Evolutionary conservation across 1,140 invertebrate species (phyloP).

Genomic region (Arion vulgaris): DNA sequence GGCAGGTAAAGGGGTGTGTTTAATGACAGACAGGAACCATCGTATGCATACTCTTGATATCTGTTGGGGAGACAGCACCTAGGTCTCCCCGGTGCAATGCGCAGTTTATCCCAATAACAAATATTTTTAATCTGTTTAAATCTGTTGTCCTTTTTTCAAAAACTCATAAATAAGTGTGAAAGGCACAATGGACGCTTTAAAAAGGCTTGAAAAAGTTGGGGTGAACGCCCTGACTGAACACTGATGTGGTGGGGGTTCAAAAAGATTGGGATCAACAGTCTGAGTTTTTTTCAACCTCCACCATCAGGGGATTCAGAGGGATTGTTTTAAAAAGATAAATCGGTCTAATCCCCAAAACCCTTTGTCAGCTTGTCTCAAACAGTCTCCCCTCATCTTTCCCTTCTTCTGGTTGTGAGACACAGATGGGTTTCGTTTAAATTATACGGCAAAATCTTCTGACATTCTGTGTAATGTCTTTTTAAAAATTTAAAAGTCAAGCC

Average conservation of each 20-base stretch:
- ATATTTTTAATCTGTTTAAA: too few relatives aligned
- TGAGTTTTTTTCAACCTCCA: constrained; percentile 96
- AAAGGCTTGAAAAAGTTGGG: too few relatives aligned
- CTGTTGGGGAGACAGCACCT: too few relatives aligned
- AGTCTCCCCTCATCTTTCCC: constrained; percentile 99
- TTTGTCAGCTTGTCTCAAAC: constrained; percentile 98
- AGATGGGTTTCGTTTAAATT: constrained; percentile 96
- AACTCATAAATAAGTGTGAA: too few relatives aligned
- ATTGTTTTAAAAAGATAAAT: constrained; percentile 97
- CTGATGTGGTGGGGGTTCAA: constrained; percentile 99
- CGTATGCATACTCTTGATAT: too few relatives aligned
- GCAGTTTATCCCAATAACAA: too few relatives aligned
- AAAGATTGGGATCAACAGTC: constrained; percentile 97
- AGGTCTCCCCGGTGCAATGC: too few relatives aligned
- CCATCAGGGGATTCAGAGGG: constrained; percentile 98
- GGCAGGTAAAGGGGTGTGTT: too few relatives aligned
- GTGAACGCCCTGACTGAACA: constrained; percentile 97
- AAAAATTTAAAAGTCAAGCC: constrained; percentile 96
- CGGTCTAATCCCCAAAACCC: constrained; percentile 98
- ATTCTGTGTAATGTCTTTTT: constrained; percentile 99
- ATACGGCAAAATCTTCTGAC: constrained; percentile 96
- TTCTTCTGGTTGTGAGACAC: constrained; percentile 99
- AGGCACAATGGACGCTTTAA: constrained; percentile 6
- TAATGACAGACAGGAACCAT: too few relatives aligned
- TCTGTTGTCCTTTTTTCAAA: too few relatives aligned